These are phyloP conservation scores for Drosophila buzzatii DNA, from an alignment of 2,888 invertebrate genomes.

Conservation along the genomic window DNA sequence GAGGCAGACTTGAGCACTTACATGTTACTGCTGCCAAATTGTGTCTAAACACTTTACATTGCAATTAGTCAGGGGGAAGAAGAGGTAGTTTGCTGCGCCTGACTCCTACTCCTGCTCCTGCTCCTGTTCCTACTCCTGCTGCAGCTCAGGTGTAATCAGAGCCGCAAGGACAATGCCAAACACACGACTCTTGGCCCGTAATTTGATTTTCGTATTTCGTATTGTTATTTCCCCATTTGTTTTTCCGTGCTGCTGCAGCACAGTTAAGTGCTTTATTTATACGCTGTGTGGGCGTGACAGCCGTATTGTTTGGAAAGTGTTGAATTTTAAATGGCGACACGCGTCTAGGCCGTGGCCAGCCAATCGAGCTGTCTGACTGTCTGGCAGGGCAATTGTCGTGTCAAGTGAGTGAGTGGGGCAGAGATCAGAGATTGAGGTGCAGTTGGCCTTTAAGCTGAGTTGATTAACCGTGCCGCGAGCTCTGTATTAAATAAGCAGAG, in stretches of 20 bases:
- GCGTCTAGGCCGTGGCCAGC: slow-evolving; percentile 27
- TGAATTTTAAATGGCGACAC: slow-evolving; percentile 57
- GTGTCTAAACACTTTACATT: slow-evolving; percentile 73
- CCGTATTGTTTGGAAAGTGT: slow-evolving; percentile 28
- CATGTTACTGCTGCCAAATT: slow-evolving; percentile 47
- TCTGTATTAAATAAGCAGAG: slow-evolving; percentile 57
- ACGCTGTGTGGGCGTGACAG: not conserved
- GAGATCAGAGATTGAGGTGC: slow-evolving; percentile 18
- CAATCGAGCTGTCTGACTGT: slow-evolving; percentile 3
- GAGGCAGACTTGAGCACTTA: slow-evolving; percentile 26
- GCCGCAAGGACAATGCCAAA: slow-evolving; percentile 28
- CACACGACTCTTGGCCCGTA: slow-evolving; percentile 34
- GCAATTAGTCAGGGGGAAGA: slow-evolving; percentile 56
- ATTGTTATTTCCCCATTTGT: slow-evolving; percentile 7
- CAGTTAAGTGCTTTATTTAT: slow-evolving; percentile 56
- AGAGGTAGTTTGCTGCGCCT: not conserved
- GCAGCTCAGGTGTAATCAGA: not conserved
- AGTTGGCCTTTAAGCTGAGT: slow-evolving; percentile 32
- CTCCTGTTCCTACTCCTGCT: not conserved
- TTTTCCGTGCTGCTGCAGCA: slow-evolving; percentile 26
- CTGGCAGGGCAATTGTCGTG: slow-evolving; percentile 23
- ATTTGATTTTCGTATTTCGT: slow-evolving; percentile 21
- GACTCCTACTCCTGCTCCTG: not conserved
- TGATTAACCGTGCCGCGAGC: slow-evolving; percentile 52
- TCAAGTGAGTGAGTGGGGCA: slow-evolving; percentile 13